Percentiles rank a stretch among this genome's conserved stretches.
Conservation (phyloP, 92 coral and sea anemone species). For the Umimayanthus chanpuru region DNA sequence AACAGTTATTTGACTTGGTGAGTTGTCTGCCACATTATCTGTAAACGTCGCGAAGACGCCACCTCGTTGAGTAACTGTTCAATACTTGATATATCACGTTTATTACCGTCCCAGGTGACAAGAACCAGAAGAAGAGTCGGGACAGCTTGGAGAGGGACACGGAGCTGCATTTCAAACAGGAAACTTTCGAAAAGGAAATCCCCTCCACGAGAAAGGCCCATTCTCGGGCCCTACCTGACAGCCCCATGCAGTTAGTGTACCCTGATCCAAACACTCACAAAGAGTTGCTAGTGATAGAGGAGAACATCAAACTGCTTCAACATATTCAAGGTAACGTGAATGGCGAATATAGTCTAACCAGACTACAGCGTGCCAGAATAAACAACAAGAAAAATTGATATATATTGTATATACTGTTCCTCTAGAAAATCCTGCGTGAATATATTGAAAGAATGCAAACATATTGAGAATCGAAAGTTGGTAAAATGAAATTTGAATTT, state of each 20-base stretch:
- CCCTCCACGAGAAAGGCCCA: neutral
- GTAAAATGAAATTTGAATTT: too few relatives aligned
- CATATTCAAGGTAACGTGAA: slow-evolving; percentile 58
- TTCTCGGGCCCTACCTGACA: slow-evolving; percentile 46
- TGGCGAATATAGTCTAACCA: neutral
- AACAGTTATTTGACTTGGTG: too few relatives aligned
- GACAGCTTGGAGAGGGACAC: neutral
- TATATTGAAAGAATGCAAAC: too few relatives aligned
- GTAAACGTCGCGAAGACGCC: too few relatives aligned
- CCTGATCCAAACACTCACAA: slow-evolving; percentile 65
- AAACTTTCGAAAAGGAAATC: neutral
- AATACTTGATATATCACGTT: neutral
- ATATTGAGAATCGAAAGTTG: too few relatives aligned
- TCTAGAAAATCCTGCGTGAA: too few relatives aligned
- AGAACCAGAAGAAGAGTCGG: neutral
- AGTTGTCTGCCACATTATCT: too few relatives aligned
- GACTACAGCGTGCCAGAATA: too few relatives aligned
- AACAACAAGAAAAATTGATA: too few relatives aligned
- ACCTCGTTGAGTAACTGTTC: neutral
- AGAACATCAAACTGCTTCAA: slow-evolving; percentile 60
- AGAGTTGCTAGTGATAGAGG: slow-evolving; percentile 58
- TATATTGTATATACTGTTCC: too few relatives aligned
- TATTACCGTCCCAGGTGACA: neutral
- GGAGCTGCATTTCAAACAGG: neutral
- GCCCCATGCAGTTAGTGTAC: slow-evolving; percentile 64